Base-by-base conservation (phyloP, 2,797 vertebrate genomes). In the Myotis pilosus region DNA sequence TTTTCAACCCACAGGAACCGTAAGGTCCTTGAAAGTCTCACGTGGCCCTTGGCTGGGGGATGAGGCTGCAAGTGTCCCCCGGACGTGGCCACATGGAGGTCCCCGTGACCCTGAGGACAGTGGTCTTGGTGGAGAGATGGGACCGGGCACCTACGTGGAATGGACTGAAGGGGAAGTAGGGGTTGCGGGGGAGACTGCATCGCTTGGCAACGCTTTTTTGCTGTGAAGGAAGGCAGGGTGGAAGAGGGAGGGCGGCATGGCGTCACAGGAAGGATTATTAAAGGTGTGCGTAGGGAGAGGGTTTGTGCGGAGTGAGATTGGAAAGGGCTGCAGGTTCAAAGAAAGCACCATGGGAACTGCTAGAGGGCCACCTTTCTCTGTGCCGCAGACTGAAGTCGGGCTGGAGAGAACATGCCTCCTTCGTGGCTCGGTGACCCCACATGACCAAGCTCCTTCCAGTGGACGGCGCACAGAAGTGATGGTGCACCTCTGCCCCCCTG, bases 401-500 rank as follows among this genome's bases (percentile, higher is more conserved):
- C 62, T n/a, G 47, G 9, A 62, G 62, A 49, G 78, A 47, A 25
- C 20, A 8, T 1, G 17, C 10, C 41, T 49, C 71, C 33, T 44
- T 4, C 1, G 82, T 2, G 68, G 47, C 49, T n/a, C 0, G 0
- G 20, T 0, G 36, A 83, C 69, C 64, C 30, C 64, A 6, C 5
- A 0, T 4, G n/a, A 47, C 66, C n/a, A 30, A 3, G 22, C 30
- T 51, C 69, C 28, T 33, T 30, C 53, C 3, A 17, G 1, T 0
- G 47, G n/a, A n/a, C 9, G 0, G 1, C 20, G 38, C 36, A 4
- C 16, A 13, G 11, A 69, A 47, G 41, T 1, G 20, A 53, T 0
- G 11, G 75, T 0, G 6, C 41, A 2, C 64, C 36, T 66, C 30
- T 0, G 6, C 23, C 20, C 1, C 25, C 51, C 38, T 28, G 0